Evolutionary conservation across 2,797 vertebrate genomes (phyloP).

Genomic region (Coregonus ussuriensis): DNA sequence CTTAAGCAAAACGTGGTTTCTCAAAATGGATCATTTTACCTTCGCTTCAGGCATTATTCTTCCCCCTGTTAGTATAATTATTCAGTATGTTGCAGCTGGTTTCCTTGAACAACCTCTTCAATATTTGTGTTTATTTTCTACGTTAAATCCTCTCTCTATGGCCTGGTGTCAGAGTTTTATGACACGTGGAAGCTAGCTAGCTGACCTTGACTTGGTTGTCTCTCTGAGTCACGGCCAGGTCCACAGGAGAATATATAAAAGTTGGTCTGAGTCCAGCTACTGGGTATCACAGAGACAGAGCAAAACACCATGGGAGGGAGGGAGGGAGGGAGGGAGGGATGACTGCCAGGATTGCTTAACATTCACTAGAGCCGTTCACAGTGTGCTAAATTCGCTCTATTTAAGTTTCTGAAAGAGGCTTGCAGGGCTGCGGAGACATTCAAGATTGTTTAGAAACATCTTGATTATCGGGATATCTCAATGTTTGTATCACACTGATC

Average conservation of each 20-base stretch:
- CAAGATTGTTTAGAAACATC: too few relatives aligned
- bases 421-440: too few relatives aligned
- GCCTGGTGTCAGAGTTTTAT: neutral
- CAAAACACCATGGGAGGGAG: neutral
- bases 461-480: too few relatives aligned
- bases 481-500: too few relatives aligned
- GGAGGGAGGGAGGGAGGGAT: neutral
- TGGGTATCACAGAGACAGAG: neutral
- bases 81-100: neutral
- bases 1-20: neutral
- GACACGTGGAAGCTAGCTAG: neutral
- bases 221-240: neutral
- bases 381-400: too few relatives aligned
- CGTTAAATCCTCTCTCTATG: neutral
- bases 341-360: neutral
- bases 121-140: neutral
- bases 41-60: neutral
- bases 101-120: neutral
- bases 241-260: neutral
- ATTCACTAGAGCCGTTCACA: too few relatives aligned
- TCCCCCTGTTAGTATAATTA: neutral
- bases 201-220: neutral
- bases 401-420: too few relatives aligned
- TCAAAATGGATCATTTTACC: neutral
- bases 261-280: neutral